Conservation (phyloP, 1,140 invertebrate genomes). For the Homalodisca vitripennis region DNA sequence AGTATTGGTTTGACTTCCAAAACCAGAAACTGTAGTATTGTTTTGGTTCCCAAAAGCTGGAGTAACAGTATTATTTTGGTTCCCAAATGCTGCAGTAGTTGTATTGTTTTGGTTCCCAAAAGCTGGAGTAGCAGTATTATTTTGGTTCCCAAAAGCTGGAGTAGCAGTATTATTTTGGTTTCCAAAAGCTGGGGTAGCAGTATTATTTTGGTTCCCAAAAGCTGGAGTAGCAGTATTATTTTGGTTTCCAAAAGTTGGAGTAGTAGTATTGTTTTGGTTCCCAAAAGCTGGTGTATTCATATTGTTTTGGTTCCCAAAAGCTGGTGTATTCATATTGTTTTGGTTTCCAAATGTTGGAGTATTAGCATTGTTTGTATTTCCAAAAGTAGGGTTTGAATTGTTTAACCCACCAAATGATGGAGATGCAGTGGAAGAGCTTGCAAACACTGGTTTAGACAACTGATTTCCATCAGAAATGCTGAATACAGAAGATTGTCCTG, state of each 20-base stretch:
- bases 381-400: background rate
- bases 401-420: background rate
- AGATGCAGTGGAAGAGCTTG: background rate
- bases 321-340: background rate
- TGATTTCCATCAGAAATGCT: background rate
- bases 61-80: constrained; percentile 4
- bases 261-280: background rate
- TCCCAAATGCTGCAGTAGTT: constrained; percentile 1
- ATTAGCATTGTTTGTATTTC: background rate
- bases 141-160: background rate
- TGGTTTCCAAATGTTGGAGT: background rate
- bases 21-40: background rate
- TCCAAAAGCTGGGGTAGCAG: constrained; percentile 11
- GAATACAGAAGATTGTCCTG: background rate
- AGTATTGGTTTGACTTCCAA: constrained; percentile 9
- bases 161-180: background rate
- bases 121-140: constrained; percentile 7
- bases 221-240: background rate
- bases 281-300: background rate
- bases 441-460: background rate
- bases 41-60: constrained; percentile 11
- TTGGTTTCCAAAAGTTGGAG: constrained; percentile 3
- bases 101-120: constrained; percentile 9
- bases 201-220: constrained; percentile 6
- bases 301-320: constrained; percentile 12